Percentiles rank a stretch among this genome's conserved stretches.
Conservation (phyloP, 2,888 invertebrate genomes). For the Cephus nigrinus region DNA sequence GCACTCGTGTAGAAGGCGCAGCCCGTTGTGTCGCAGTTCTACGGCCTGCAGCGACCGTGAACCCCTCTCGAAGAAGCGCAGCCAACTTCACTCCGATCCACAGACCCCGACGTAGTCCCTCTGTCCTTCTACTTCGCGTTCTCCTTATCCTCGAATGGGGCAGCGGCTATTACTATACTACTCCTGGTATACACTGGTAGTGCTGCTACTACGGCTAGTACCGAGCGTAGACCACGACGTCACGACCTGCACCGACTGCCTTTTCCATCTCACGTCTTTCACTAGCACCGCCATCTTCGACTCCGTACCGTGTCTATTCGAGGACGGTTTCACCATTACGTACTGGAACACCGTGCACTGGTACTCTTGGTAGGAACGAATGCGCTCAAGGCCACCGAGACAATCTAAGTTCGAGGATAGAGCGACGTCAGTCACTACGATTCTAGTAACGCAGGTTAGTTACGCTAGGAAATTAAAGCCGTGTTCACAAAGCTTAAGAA, state of each 20-base stretch:
- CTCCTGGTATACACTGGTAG: neutral
- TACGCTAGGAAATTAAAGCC: neutral
- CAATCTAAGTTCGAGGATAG: constrained; percentile 10
- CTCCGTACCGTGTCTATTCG: neutral
- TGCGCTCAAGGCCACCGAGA: constrained; percentile 1
- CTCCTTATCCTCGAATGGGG: constrained; percentile 10
- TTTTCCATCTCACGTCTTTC: neutral
- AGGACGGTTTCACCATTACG: neutral
- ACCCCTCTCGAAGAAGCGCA: neutral
- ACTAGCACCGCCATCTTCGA: neutral
- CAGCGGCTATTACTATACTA: neutral
- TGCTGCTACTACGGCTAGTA: neutral
- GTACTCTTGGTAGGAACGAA: neutral
- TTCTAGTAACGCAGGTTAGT: constrained; percentile 13
- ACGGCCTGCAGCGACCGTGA: constrained; percentile 24
- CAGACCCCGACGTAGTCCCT: neutral
- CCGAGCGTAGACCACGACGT: neutral
- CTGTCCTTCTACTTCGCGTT: constrained; percentile 17
- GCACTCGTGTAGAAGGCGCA: neutral
- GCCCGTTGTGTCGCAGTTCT: neutral
- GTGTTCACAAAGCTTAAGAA: neutral
- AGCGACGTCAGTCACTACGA: neutral
- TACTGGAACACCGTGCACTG: neutral
- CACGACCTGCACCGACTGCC: neutral
- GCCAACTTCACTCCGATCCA: neutral